Evolutionary conservation across 2,113 vertebrate species (phyloP), one percentile per base, ranked within the genome.

Genomic region (Lophochroa leadbeateri): DNA sequence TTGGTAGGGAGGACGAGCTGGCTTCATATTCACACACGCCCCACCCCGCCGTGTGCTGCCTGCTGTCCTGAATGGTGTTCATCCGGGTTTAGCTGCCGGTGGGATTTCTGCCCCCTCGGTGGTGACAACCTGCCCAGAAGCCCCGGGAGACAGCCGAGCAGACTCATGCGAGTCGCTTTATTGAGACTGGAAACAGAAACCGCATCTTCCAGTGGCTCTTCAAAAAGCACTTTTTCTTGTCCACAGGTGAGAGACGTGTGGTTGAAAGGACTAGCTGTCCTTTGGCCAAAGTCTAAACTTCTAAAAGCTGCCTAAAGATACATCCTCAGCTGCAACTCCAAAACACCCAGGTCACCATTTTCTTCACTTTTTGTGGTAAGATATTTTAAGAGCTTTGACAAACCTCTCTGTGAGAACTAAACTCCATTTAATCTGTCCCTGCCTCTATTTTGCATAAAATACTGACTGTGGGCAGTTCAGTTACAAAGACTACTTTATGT

Each of bases 61-160:
- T 41, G 8, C 57, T 4, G 63, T 57, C 37, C 21, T 9, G 3
- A 6, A 0, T 1, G 12, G 3, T 3, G 25, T 6, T 15, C 3
- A 0, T 2, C 4, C 27, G 3, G 31, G 14, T 29, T 18, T 7
- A 17, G 7, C 72, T 7, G 13, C 0, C 65, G 0, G 27, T 2
- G 33, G 31, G 39, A 4, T 14, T 19, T 17, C 24, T 35, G 60
- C 18, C 35, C 31, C 20, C 55, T 10, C n/a, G 2, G 23, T 1
- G 14, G 10, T 47, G 33, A 39, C 70, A 14, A 0, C 7, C 14
- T 7, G 47, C 43, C 65, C 90, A 24, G n/a, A 19, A 47, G 37
- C 25, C 82, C 4, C 20, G 1, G 7, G 39, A 16, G 33, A 0
- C 3, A 4, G 43, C 5, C 8, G 16, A 39, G 31, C 41, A 5